Percentiles rank a stretch among this genome's conserved stretches.
Evolutionary conservation across 2,797 vertebrate species (phyloP).

Genomic region (Anabacerthia variegaticeps): DNA sequence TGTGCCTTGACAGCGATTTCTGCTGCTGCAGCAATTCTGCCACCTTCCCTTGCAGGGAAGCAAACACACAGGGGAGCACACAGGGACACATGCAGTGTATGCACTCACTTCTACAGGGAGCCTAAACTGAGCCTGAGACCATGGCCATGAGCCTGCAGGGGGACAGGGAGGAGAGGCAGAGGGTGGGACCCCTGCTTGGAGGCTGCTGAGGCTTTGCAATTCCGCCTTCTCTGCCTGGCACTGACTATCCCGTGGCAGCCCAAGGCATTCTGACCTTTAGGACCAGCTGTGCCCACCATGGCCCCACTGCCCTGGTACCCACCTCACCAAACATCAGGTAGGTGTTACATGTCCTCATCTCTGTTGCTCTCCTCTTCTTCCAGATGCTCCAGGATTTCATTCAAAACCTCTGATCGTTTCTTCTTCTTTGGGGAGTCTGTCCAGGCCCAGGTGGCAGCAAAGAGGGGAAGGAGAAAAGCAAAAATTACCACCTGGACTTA

Average conservation of each 20-base stretch:
- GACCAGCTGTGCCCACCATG: neutral
- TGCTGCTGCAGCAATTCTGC: neutral
- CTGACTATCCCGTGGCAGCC: accelerated
- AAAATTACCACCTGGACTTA: neutral
- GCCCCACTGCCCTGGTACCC: neutral
- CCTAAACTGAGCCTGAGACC: neutral
- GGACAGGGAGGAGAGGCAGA: neutral
- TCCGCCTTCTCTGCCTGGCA: neutral
- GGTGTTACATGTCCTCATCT: slow-evolving; percentile 25
- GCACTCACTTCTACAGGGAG: accelerated
- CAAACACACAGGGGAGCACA: neutral
- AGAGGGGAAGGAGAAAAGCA: neutral
- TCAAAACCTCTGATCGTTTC: slow-evolving; percentile 81
- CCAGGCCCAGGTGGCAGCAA: neutral
- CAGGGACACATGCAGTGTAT: neutral
- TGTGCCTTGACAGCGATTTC: neutral
- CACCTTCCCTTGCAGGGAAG: neutral
- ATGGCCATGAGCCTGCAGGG: neutral
- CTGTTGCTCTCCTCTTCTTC: slow-evolving; percentile 75
- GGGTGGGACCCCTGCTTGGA: neutral
- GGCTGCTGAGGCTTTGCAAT: neutral
- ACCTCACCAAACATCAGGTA: neutral
- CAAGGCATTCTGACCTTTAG: neutral
- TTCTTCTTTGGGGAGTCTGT: slow-evolving; percentile 86
- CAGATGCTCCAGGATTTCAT: slow-evolving; percentile 88